Evolutionary conservation across 1,140 invertebrate genomes (phyloP).

Genomic region (Andricus grossulariae): DNA sequence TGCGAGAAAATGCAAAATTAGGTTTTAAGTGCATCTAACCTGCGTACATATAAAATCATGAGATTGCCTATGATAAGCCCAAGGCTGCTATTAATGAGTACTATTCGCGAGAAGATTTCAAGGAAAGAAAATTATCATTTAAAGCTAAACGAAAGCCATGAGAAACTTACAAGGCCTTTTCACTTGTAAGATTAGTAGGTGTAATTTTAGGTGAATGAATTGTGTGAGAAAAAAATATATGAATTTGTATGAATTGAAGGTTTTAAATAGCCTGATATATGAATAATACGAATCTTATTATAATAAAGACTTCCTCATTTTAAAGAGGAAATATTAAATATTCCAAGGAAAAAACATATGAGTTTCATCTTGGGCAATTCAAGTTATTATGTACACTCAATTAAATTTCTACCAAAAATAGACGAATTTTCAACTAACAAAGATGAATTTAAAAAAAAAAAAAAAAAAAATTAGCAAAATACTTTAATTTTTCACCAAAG

Average conservation of each 20-base stretch:
- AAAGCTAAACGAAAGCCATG: slow-evolving; percentile 21
- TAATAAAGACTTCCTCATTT: not conserved
- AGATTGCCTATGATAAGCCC: slow-evolving; percentile 12
- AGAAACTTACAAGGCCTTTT: slow-evolving; percentile 22
- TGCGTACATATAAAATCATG: not conserved
- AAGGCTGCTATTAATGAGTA: slow-evolving; percentile 10
- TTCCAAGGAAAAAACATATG: no score
- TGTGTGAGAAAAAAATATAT: not conserved
- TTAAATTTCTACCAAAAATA: no score
- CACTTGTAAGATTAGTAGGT: not conserved
- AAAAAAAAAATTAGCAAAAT: no score
- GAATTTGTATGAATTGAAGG: not conserved
- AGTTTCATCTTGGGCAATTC: no score
- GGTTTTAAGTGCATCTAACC: slow-evolving; percentile 1
- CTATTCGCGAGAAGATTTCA: slow-evolving; percentile 16
- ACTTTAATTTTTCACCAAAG: no score
- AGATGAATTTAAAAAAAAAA: no score
- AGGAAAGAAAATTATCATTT: slow-evolving; percentile 29
- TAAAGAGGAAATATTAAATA: no score
- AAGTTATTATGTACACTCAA: no score
- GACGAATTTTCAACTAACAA: no score
- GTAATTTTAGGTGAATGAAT: slow-evolving; percentile 25
- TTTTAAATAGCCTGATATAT: not conserved
- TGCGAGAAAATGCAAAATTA: slow-evolving; percentile 16
- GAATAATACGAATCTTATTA: not conserved